Base-by-base conservation (phyloP, 2,797 vertebrate species). In the Masticophis lateralis region DNA sequence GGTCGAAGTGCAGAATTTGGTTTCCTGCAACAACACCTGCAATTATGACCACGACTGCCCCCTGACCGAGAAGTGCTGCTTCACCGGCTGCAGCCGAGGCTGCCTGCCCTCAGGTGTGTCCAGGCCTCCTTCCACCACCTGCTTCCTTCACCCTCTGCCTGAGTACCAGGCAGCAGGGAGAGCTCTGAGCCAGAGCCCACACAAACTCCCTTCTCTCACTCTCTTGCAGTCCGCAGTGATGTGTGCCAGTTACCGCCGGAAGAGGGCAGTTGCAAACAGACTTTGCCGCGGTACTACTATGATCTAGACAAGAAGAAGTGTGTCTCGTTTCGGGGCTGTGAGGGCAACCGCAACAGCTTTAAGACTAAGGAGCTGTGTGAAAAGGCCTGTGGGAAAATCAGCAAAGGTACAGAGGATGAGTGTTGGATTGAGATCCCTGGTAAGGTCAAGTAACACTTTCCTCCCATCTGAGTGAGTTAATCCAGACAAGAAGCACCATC, bases 21-120 rank as follows among this genome's bases (percentile, higher is more conserved):
- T 0, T 3, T 63, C 89, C 1, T 94, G 93, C 91, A 56, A 88
- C 0, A 11, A 51, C 43, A 90, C 43, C n/a, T 94, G 93, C 27
- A 2, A 0, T 0, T 57, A 88, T 0, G 93, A 94, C 91, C 11
- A 51, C 1, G 66, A 83, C 12, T 94, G 93, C 20, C 43, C 25
- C 25, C 22, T 53, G 28, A 4, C 0, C 6, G 55, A 92, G 91
- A 94, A 94, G 88, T 94, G 93, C 83, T 94, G 93, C 83, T 94
- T 92, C n/a, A 92, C 56, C 0, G 91, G 93, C 61, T 94, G 93
- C 18, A 8, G 63, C 89, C 89, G 27, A 0, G 56, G 91, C 11
- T 94, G 93, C 56, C n/a, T 92, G 32, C 14, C 53, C 0, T 22
- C 93, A 83, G 88, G 92, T 91, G 69, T 1, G 25, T 7, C 27